Evolutionary conservation across 2,113 vertebrate genomes (phyloP).

Genomic region (Misgurnus anguillicaudatus): DNA sequence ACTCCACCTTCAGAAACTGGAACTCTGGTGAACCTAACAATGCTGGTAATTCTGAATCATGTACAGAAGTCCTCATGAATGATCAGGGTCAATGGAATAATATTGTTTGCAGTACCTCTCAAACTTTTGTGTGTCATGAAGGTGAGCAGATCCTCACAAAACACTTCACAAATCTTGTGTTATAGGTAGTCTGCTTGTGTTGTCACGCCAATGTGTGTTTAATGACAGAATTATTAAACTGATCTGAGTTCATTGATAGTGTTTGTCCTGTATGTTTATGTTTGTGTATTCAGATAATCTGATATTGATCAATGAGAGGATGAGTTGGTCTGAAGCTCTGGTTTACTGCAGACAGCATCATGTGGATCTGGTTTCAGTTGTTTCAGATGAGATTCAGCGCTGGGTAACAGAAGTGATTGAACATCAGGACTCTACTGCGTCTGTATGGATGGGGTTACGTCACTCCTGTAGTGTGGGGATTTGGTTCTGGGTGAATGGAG

Average conservation of each 20-base stretch:
- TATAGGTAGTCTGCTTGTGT: too few species aligned
- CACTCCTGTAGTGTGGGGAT: constrained; percentile 49
- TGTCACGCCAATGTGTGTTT: too few species aligned
- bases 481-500: constrained; percentile 55
- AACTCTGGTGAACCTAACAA: fast-evolving
- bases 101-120: fast-evolving
- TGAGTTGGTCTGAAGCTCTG: constrained; percentile 44
- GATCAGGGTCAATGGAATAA: neutral
- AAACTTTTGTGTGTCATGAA: neutral
- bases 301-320: neutral
- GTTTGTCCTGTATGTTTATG: too few species aligned
- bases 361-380: constrained; percentile 49
- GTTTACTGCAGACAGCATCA: constrained; percentile 42
- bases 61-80: fast-evolving
- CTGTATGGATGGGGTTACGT: constrained; percentile 54
- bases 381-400: neutral
- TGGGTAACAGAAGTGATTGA: constrained; percentile 22
- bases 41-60: fast-evolving
- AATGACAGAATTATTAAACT: too few species aligned
- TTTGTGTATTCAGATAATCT: constrained; percentile 30
- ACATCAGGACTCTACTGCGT: fast-evolving
- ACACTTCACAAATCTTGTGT: too few species aligned
- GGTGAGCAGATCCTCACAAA: neutral
- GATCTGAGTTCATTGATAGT: too few species aligned
- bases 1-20: constrained; percentile 9